Evolutionary conservation across 2,113 vertebrate species (phyloP), one percentile per base, ranked within the genome.

Genomic region (Atherinomorus stipes): DNA sequence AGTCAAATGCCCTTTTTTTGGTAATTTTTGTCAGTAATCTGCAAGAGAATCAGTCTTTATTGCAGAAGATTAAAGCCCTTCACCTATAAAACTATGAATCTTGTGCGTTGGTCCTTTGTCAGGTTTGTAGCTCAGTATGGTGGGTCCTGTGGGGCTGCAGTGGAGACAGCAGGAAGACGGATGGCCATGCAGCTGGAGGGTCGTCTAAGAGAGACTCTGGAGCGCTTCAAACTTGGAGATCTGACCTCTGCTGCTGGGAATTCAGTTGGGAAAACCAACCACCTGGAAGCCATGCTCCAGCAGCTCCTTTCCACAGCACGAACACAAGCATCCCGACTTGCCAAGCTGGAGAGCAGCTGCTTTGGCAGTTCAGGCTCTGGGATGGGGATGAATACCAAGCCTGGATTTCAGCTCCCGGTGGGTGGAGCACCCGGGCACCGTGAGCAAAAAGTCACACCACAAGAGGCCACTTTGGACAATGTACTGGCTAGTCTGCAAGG

Each of bases 261-360:
- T 54, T 76, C 91, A 70, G 56, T 78, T 0, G 0, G 76, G 85
- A 65, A 31, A 51, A 1, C 85, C 75, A 75, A 78, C 54, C 58
- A 80, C 64, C 87, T 91, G 38, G 92, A 91, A 4, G 68, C 53
- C 2, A 49, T 76, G 45, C 84, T 97, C 0, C 92, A 95, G 21
- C 89, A 95, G 13, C 44, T 97, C 52, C 86, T 96, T 76, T 74
- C 78, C 4, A 79, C 92, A 18, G 92, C 87, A 54, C 93, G 64
- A 59, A 88, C 89, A 0, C 83, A 95, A 73, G 81, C 92, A 1
- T 63, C 25, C 49, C 81, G 93, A 58, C 93, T 98, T 0, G 18
- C 86, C 28, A 90, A 74, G 63, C 83, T 97, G 74, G 96, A 98
- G 90, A 90, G 64, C 11, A 62, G 80, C 25, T 94, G 92, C 86